Base-by-base conservation (phyloP, 2,113 vertebrate species). In the Nipponia nippon region DNA sequence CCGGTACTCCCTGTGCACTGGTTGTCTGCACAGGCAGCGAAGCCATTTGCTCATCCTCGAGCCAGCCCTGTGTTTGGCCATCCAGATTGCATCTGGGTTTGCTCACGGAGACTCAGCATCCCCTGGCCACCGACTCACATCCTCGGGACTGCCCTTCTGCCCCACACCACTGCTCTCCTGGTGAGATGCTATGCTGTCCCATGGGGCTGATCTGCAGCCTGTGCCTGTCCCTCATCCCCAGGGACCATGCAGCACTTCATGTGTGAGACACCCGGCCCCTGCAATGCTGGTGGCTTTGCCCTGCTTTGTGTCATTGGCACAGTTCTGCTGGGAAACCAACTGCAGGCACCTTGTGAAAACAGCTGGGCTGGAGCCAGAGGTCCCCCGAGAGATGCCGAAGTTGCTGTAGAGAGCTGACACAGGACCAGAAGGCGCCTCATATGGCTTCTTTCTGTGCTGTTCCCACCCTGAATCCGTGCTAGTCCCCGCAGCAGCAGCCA, bases 391-490 rank as follows among this genome's bases (percentile, higher is more conserved):
- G 25, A 17, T 42, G 19, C 21, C 50, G 50, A 65, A 72, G 22
- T 1, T 58, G 16, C 20, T 78, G 8, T 25, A 61, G 36, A 53
- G 20, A 83, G 16, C 20, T 63, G 46, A 69, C 30, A 44, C 30
- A 69, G 40, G 26, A 77, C 40, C 32, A 76, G 25, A 53, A 81
- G 36, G 69, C 85, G 18, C 29, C 32, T 90, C 52, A n/a, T n/a
- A 40, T 3, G 18, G 21, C 13, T 52, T 65, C 16, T 56, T 32
- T 36, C 53, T 7, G 0, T n/a, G 30, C 19, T 83, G 6, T 53
- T 93, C 25, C 22, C 34, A 46, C 1, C 6, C 15, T 0, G 0
- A n/a, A 38, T 40, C 36, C 0, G 0, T 21, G 26, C 0, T 0
- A 84, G 47, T 44, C 17, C n/a, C 23, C 2, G 5, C 19, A 80